Conservation (phyloP, 2,113 vertebrate species). For the Taxidea taxus region DNA sequence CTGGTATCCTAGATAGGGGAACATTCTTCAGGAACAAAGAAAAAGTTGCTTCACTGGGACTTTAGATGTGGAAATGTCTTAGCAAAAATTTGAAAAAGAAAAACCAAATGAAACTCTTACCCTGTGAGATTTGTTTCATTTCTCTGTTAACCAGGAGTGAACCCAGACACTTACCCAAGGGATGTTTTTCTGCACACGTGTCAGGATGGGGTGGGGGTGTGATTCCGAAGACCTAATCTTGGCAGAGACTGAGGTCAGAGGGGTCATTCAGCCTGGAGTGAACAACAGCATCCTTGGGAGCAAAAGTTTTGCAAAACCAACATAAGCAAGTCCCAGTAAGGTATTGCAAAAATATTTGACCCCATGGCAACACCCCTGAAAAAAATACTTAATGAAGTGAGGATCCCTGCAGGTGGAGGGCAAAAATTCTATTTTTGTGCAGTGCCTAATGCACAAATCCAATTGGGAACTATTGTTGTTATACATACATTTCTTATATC, state of each 20-base stretch:
- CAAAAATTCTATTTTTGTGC: background rate
- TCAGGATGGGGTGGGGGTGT: background rate
- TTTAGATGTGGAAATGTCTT: background rate
- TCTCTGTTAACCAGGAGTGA: background rate
- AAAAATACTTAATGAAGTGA: background rate
- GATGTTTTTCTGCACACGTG: background rate
- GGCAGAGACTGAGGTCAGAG: background rate
- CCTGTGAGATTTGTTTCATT: background rate
- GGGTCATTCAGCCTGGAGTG: background rate
- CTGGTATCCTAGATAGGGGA: background rate
- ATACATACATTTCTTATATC: background rate
- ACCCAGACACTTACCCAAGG: background rate
- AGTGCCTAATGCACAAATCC: background rate
- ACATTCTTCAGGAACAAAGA: background rate
- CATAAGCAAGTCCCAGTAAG: background rate
- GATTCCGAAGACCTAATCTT: background rate
- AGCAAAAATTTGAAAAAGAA: background rate
- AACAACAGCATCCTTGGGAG: rapidly evolving
- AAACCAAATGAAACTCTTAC: background rate
- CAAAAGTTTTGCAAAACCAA: background rate
- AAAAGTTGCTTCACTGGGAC: background rate
- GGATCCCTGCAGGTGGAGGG: background rate
- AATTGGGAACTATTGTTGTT: background rate
- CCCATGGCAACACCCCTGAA: background rate
- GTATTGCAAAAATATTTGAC: background rate